Evolutionary conservation across 2,888 invertebrate genomes (phyloP).

Genomic region (Mystacides longicornis): DNA sequence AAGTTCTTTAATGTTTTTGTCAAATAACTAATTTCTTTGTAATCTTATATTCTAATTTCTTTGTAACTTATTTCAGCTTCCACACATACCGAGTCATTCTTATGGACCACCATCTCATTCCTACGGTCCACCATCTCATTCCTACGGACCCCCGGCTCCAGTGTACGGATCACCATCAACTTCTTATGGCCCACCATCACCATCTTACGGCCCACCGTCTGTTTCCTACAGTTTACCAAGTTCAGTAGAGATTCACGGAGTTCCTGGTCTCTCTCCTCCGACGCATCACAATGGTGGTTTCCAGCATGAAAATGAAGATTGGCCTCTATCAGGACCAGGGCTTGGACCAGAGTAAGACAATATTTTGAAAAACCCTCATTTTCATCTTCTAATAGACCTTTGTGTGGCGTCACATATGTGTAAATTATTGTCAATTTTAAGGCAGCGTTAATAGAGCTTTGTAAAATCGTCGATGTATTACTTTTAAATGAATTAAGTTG

Average conservation of each 20-base stretch:
- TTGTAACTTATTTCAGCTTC: not conserved
- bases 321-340: constrained; percentile 56
- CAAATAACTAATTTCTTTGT: not conserved
- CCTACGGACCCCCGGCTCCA: constrained; percentile 31
- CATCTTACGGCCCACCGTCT: constrained; percentile 30
- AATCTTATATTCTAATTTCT: not conserved
- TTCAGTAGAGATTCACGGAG: constrained; percentile 16
- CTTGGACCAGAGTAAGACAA: constrained; percentile 55
- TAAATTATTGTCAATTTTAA: too few species aligned
- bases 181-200: not conserved
- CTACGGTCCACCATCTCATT: not conserved
- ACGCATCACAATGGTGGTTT: constrained; percentile 26
- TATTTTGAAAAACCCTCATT: too few species aligned
- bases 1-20: constrained; percentile 25
- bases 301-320: constrained; percentile 45
- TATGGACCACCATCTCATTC: constrained; percentile 23
- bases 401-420: too few species aligned
- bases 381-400: too few species aligned
- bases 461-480: too few species aligned
- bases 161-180: not conserved
- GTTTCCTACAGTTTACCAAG: constrained; percentile 17
- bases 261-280: constrained; percentile 31
- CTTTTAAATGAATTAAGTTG: too few species aligned
- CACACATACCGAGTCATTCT: not conserved
- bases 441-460: too few species aligned